Evolutionary conservation across 2,888 invertebrate species (phyloP), one percentile per base, ranked within the genome.

Genomic region (Tridacna gigas): DNA sequence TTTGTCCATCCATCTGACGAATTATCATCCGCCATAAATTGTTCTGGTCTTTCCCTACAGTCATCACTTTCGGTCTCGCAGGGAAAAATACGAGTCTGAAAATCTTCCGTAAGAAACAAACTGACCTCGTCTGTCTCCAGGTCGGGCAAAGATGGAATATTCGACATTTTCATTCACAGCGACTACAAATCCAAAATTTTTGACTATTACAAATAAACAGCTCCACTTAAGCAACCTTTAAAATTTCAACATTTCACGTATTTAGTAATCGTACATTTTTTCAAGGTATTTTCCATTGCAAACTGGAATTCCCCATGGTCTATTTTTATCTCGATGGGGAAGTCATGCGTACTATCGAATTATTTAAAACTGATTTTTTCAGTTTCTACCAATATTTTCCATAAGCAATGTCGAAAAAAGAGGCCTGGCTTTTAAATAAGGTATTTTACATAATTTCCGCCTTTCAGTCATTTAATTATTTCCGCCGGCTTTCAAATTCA

Each of bases 121-220:
- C 71, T 71, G 28, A 51, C 12, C 1, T 71, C 71, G n/a, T 71
- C 71, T 4, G 71, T 71, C 25, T 71, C 71, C 22, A 71, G 15
- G 20, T 71, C 71, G 13, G 71, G 26, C 13, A 71, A 48, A 18
- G 71, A 71, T n/a, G 71, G 71, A 25, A 71, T 22, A 26, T 71
- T 71, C 13, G 71, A 48, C 71, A 71, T 71, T 71, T 69, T 45
- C 2, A 20, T 11, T 45, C 45, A 18, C 18, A 18, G 18, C 45
- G 12, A 69, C 22, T 4, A 45, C n/a, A 28, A 69, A 69, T 69
- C 69, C 69, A 12, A 5, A 18, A 15, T 0, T 37, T 37, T 56
- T 56, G 11, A 20, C 56, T 56, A 56, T 56, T 56, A 56, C 2
- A 20, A 56, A 3, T 56, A 20, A 5, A 9, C 18, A 56, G 9